Base-by-base conservation (phyloP, 2,888 invertebrate species). In the Synanthedon andrenaeformis region DNA sequence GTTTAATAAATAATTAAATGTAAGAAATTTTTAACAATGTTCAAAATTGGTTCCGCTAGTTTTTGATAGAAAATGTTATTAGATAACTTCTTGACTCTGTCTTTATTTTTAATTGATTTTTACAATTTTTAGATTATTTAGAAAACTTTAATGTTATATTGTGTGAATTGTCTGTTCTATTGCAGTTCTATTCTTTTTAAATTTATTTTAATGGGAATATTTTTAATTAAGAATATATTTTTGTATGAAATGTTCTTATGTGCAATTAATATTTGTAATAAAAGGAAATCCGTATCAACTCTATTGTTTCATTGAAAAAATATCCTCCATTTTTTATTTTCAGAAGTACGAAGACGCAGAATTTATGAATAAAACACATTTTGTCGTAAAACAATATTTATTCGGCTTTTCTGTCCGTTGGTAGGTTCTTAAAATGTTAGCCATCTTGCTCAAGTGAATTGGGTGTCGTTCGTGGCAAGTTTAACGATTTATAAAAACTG, bases 201-300 rank as follows among this genome's bases (percentile, higher is more conserved):
- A 67, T 81, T 80, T 81, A 72, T 82, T 84, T 84, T 85, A 79
- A 69, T 79, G 75, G 74, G 73, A 76, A 75, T 76, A 64, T 79
- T 84, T 86, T 83, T 80, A 82, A 80, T 82, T 86, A 80, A 80
- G 79, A 79, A 79, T 80, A 82, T 87, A 87, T 87, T 87, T 87
- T 87, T 87, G 80, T 87, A 87, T 83, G 81, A 74, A 79, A 80
- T 72, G 74, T 83, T 81, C 80, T 83, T 83, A 84, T 78, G 83
- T 87, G 85, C 82, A 84, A 83, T 82, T 82, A 75, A 79, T 81
- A 80, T 87, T 86, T 87, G 77, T 85, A 87, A 84, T 87, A 85
- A 85, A 79, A 69, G 63, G 69, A 81, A 74, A 69, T 80, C 72
- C 81, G 72, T 80, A 81, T 84, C 75, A 76, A 64, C 58, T 56